Evolutionary conservation across 2,888 invertebrate species (phyloP), one percentile per base, ranked within the genome.

Genomic region (Papilio elwesi): DNA sequence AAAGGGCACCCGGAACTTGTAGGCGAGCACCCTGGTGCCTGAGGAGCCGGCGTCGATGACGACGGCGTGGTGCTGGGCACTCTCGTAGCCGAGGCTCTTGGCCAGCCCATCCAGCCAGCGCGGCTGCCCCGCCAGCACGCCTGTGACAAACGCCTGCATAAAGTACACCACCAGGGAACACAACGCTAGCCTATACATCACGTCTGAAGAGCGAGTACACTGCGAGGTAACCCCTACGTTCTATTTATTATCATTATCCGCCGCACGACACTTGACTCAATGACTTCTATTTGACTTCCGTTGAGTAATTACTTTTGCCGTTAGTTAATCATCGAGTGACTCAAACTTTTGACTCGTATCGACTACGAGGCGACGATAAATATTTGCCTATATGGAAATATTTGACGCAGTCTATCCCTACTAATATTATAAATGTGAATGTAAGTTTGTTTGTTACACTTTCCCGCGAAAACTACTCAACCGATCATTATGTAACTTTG

Each of bases 31-130:
- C 78, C 99, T 95, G 75, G 97, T 97, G 1, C 98, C 99, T 0
- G 98, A 98, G 73, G 98, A 98, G 3, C 99, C 98, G 6, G 98
- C 98, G 90, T 99, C 99, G 78, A 99, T 97, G 79, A 99, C 96
- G 38, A 98, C 97, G 0, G 97, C 98, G 91, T 98, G 96, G 73
- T 93, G 92, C 78, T 86, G 84, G n/a, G 83, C 90, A 78, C 90
- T 91, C 83, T 92, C 85, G 82, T 97, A 95, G 63, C 97, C 97
- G 72, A 97, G 92, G 67, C 94, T 95, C 83, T 96, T 95, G 38
- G 96, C 97, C 74, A 97, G 85, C n/a, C 95, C 95, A 81, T 97
- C 97, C 76, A 97, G 89, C 83, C 96, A 95, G 82, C 91, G 91
- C 78, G 94, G 93, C 83, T 94, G 93, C 75, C 95, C 95, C 70